Evolutionary conservation across 1,140 invertebrate genomes (phyloP).

Genomic region (Yoshiicerus persimilis): DNA sequence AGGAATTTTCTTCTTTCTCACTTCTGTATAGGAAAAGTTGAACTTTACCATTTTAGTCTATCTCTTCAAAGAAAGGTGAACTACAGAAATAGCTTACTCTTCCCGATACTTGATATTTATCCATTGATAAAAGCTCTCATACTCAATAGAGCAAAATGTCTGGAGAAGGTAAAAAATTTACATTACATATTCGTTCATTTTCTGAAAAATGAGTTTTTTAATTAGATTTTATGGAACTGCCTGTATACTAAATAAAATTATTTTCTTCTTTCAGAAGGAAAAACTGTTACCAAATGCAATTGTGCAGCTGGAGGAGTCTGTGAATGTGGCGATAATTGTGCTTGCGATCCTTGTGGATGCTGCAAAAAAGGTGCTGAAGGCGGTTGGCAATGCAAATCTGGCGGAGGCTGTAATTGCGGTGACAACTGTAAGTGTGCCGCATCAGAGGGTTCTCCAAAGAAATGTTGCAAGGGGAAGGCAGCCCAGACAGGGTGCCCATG

Average conservation of each 20-base stretch:
- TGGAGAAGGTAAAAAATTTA: not conserved
- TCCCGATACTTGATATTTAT: not conserved
- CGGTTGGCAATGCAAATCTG: constrained; percentile 3
- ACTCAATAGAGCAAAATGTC: not conserved
- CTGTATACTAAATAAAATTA: too few species aligned
- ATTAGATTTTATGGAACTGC: too few species aligned
- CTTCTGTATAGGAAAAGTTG: too few species aligned
- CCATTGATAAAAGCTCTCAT: not conserved
- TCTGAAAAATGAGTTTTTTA: not conserved
- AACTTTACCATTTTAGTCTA: too few species aligned
- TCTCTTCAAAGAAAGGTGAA: too few species aligned
- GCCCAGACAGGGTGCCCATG: not conserved
- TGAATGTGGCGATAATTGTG: not conserved
- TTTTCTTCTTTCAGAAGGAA: not conserved
- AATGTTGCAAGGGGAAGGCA: not conserved
- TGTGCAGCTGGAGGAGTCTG: not conserved
- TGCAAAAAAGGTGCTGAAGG: not conserved
- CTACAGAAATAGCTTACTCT: too few species aligned
- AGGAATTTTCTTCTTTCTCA: too few species aligned
- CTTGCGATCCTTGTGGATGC: not conserved
- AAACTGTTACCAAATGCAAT: not conserved
- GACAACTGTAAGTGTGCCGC: constrained; percentile 20
- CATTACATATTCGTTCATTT: not conserved
- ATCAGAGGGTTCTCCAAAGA: not conserved
- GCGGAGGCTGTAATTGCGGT: not conserved